Base-by-base conservation (phyloP, 2,888 invertebrate genomes). In the Druceiella hillmani region DNA sequence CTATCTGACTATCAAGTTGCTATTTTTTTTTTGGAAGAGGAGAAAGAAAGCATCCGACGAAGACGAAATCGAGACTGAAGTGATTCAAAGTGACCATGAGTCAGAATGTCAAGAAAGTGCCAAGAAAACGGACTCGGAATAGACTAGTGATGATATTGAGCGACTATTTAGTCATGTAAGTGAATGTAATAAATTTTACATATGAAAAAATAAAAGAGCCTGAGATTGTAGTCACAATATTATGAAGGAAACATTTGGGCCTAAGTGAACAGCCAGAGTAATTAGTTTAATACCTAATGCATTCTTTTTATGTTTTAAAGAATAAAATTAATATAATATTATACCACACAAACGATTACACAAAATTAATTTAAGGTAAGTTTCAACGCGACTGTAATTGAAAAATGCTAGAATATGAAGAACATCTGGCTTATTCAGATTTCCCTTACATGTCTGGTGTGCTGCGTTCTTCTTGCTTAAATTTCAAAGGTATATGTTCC, bases 91-190 rank as follows among this genome's bases (percentile, higher is more conserved):
- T 20, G 22, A 20, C n/a, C 22, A 20, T n/a, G n/a, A 20, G 6
- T 20, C 22, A 20, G 22, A 20, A 20, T 20, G 6, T 20, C 22
- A 20, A 20, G 22, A 20, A 20, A 20, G 22, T n/a, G 22, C 22
- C 22, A 20, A 20, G 22, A 9, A 20, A 20, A 20, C n/a, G 22
- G 22, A 20, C 22, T 20, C 6, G 22, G 22, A 20, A 20, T 20
- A 9, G 22, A 20, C 6, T n/a, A 20, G 22, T 20, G 22, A 20
- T n/a, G n/a, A n/a, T n/a, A n/a, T n/a, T 7, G 6, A 7, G 22
- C 22, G 6, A 9, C 6, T 20, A 6, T 7, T 6, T 20, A 6
- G n/a, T n/a, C 6, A 20, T 7, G n/a, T 6, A 20, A 20, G 22
- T 6, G 22, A 20, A 7, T 20, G 6, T 20, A 20, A 20, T 20